Base-by-base conservation (phyloP, 2,888 invertebrate species). In the Ligdia adustata region DNA sequence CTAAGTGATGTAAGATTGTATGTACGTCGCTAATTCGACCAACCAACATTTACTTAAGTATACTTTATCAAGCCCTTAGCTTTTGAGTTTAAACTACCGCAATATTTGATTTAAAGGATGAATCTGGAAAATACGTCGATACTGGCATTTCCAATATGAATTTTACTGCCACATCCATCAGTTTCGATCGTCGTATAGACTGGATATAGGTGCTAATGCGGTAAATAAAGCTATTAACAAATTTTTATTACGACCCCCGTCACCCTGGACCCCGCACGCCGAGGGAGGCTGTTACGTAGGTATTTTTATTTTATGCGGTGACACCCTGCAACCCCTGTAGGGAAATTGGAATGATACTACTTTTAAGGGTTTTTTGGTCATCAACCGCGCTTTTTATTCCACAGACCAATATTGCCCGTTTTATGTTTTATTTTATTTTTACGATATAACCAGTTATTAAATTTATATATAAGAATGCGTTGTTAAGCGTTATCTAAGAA, bases 301-400 rank as follows among this genome's bases (percentile, higher is more conserved):
- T 82, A 80, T 86, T 88, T 87, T 88, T 87, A 86, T 86, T 87
- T 86, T 84, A 85, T 78, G 79, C 81, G 74, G 79, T 83, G 82
- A 85, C 86, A 84, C 82, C 75, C 77, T 71, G 75, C 48, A 78
- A 78, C 79, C 74, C 78, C 81, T 80, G 82, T 87, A 86, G 83
- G 84, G 82, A 88, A 88, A 88, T 88, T 88, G 88, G 85, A 86
- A 83, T 84, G 83, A 81, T 87, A 84, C 82, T 85, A 84, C 79
- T 84, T 88, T 85, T 85, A 81, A 87, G 77, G 79, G 79, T 76
- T 82, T 84, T 84, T 88, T 79, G 77, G 83, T 79, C 78, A 81
- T 77, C 80, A 82, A 82, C 79, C 68, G 75, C 71, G 56, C 72
- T 75, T 84, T 79, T 85, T 84, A 87, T 77, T 76, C 69, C 65